Base-by-base conservation (phyloP, 2,888 invertebrate genomes). In the Hypercompe scribonia region DNA sequence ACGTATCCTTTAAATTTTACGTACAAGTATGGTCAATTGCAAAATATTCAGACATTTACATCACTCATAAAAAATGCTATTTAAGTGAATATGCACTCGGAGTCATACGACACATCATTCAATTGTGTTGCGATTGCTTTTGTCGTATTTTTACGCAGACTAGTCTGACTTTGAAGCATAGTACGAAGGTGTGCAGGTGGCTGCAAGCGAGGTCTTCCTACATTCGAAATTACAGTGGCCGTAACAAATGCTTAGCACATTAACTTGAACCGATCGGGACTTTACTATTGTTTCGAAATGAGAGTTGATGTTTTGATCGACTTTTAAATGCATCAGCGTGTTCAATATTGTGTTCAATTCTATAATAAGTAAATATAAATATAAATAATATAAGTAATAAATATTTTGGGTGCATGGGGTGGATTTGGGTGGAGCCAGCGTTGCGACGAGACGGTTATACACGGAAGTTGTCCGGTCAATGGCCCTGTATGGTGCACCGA, bases 241-340 rank as follows among this genome's bases (percentile, higher is more conserved):
- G 75, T 82, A 80, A 85, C 86, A 83, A 87, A 86, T 85, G 85
- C 78, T 79, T 81, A 73, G 80, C 74, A 72, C 79, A 83, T 86
- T 84, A 84, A 85, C 80, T 82, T 83, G 65, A 78, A 75, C 75
- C 74, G 72, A 78, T 80, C 13, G 73, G 70, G 36, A 13, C n/a
- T 72, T 73, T 72, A 75, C 80, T 70, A 66, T 50, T 50, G 63
- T 42, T 61, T 15, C 34, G 1, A 64, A 63, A n/a, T 31, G 5
- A 54, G 4, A 46, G 24, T 34, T 31, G 2, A 34, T 24, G 31
- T 61, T 61, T 2, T 0, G 31, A 31, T 61, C 31, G 18, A 61
- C 1, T 31, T 61, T 61, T 3, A 31, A 31, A 61, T 31, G 61
- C 2, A 18, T 31, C 28, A 31, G 61, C 2, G 0, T 5, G 2